Percentiles rank a stretch among this genome's conserved stretches.
These are phyloP conservation scores for Antedon bifida DNA, from an alignment of 35 echinoderm and acorn worm genomes.

Conservation along the genomic window DNA sequence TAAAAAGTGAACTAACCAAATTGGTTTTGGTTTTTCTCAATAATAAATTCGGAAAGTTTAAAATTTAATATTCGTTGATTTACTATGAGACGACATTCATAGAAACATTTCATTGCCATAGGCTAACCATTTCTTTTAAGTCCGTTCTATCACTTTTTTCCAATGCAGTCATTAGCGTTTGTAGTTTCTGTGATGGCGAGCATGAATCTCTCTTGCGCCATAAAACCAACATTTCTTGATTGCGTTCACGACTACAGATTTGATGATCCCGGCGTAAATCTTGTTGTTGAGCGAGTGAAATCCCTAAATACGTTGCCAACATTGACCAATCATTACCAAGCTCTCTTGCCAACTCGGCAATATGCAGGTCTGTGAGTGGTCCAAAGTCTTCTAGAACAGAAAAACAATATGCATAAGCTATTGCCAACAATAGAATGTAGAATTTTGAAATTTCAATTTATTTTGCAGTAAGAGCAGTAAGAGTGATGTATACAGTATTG, in stretches of 20 bases:
- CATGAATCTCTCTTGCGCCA: background rate
- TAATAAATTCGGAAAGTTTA: too few relatives aligned
- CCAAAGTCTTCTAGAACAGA: background rate
- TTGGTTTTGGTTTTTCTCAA: too few relatives aligned
- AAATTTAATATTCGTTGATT: too few relatives aligned
- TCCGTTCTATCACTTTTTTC: background rate
- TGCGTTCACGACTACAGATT: background rate
- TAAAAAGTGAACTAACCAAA: too few relatives aligned
- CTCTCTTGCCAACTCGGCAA: background rate
- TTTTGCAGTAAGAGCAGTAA: too few relatives aligned
- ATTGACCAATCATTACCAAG: background rate
- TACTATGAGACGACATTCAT: too few relatives aligned
- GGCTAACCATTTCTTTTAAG: background rate
- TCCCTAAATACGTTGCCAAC: background rate
- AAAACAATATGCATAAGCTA: too few relatives aligned
- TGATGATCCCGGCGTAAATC: background rate
- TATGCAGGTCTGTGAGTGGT: background rate
- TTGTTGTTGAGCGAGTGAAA: background rate
- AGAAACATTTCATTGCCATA: background rate
- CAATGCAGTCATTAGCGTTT: background rate
- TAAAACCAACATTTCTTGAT: background rate
- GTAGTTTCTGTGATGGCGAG: background rate
- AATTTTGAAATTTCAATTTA: too few relatives aligned
- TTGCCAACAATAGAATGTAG: too few relatives aligned
- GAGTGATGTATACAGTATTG: too few relatives aligned